Base-by-base conservation (phyloP, 1,140 invertebrate genomes). In the Sarcophaga bullata region DNA sequence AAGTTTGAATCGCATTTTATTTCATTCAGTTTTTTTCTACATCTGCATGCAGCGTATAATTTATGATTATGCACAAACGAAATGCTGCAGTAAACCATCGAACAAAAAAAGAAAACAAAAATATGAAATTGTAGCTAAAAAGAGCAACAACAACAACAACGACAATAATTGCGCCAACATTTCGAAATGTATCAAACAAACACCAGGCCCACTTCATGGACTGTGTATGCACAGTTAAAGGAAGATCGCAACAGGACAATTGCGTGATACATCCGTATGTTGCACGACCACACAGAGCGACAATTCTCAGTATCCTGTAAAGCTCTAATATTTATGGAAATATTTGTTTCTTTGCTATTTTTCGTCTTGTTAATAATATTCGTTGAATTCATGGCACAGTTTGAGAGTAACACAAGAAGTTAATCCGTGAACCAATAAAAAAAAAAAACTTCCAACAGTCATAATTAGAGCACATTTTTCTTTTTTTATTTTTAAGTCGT, bases 11-110 rank as follows among this genome's bases (percentile, higher is more conserved):
- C n/a, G 25, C 19, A 75, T 75, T 75, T 75, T 19, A 10, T 13
- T 48, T 46, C 13, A n/a, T 10, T 17, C 17, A 15, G 3, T 15
- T 25, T 15, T 25, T 46, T 75, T 75, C 15, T 75, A 46, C 73
- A 75, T 75, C 73, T 75, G 73, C 73, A 75, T 75, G 73, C 73
- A 37, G 73, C n/a, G 73, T 75, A 48, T 46, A 75, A 75, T 75
- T 75, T 75, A 75, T 75, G 73, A 75, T 75, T 75, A 25, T 75
- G 73, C 73, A 75, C 73, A 37, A 37, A 37, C 25, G 73, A 48
- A 37, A 7, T 48, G 73, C 73, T 19, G n/a, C 25, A 37, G 25
- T 37, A 37, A 37, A 37, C 25, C 25, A 37, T 37, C 4, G 25
- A 37, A 37, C 25, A 37, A 37, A 37, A 37, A 37, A 37, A 1